Conservation (phyloP, 2,113 vertebrate genomes). For the Cheirogaleus medius region DNA sequence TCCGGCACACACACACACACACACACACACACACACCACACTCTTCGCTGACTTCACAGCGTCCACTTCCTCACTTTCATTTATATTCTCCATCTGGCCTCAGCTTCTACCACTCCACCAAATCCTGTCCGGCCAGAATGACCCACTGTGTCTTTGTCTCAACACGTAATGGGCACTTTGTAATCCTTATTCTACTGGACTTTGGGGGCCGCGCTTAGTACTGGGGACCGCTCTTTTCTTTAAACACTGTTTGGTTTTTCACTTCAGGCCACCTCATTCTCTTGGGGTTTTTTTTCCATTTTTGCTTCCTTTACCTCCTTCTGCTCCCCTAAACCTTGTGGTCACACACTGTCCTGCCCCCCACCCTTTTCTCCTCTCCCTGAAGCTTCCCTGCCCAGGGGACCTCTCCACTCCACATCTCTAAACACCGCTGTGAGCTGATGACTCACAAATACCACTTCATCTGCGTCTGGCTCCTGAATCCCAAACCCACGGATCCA, state of each 20-base stretch:
- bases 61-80: not conserved
- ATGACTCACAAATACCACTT: not conserved
- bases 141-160: not conserved
- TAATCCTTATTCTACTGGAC: not conserved
- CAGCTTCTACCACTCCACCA: not conserved
- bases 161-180: not conserved
- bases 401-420: accelerated
- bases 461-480: not conserved
- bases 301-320: not conserved
- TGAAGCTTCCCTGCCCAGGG: not conserved
- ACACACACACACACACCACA: too few relatives aligned
- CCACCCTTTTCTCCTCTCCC: not conserved
- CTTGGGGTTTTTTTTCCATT: not conserved
- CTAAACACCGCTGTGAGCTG: not conserved
- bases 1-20: not conserved
- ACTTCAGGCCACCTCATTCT: not conserved
- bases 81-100: not conserved
- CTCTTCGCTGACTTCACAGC: not conserved
- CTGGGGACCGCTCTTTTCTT: not conserved
- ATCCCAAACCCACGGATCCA: accelerated
- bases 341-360: too few relatives aligned
- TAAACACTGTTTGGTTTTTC: not conserved
- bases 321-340: not conserved
- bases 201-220: accelerated
- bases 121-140: not conserved